Base-by-base conservation (phyloP, 2,797 vertebrate species). In the Amblyopsis hoosieri region DNA sequence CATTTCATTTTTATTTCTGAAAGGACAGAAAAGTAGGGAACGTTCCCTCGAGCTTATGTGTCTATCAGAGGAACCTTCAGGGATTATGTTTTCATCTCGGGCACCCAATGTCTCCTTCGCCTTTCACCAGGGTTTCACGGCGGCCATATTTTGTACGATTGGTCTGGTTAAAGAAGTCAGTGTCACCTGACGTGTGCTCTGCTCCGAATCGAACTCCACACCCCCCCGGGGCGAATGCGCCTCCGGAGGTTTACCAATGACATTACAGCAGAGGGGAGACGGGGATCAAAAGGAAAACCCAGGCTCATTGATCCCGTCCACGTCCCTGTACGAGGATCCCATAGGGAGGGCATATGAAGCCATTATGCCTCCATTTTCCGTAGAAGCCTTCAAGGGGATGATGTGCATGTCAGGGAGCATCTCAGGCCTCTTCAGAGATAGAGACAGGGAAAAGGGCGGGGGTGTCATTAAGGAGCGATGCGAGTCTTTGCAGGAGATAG, bases 131-230 rank as follows among this genome's bases (percentile, higher is more conserved):
- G 82, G 82, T 78, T 77, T 83, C 82, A 78, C 48, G 69, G 83
- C 87, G 81, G 85, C 78, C 54, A n/a, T 64, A 80, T 78, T 85
- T 78, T 85, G 86, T 87, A 79, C 79, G 83, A 89, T 85, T 80
- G 71, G 87, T 86, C 76, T 37, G 76, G 76, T 76, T 84, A 82
- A 85, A 84, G 84, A 90, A 75, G 13, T 8, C 64, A 69, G 83
- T 72, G 23, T 79, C 49, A 66, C 57, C 71, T 75, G 78, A 76
- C 80, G 67, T 66, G 8, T 71, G 46, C 68, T 29, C 71, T 3
- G 11, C 7, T 54, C 67, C 33, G 74, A 70, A 63, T 45, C 69
- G 10, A 67, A 69, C 14, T 9, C 50, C 50, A 12, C 50, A 13
- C 14, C 50, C 66, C 77, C 81, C 83, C 58, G 23, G 47, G 84